Base-by-base conservation (phyloP, 2,797 vertebrate species). In the Artibeus jamaicensis region DNA sequence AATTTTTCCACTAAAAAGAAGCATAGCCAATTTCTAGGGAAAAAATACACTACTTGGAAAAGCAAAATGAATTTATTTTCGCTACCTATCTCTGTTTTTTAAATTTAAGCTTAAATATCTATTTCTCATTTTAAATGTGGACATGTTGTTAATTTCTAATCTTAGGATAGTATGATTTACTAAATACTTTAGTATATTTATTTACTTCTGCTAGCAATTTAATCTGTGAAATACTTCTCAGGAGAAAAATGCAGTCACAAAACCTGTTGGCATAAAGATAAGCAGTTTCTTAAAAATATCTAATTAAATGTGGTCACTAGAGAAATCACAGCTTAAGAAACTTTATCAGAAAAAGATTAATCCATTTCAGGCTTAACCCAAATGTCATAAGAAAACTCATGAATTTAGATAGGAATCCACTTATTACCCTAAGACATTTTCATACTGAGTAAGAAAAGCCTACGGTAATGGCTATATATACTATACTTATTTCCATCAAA, bases 381-480 rank as follows among this genome's bases (percentile, higher is more conserved):
- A 98, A 98, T 98, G 98, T 98, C 98, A 98, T 97, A 98, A 97
- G 98, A 98, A 97, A 98, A 98, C 98, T 98, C 98, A 99, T 98
- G 98, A 99, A 98, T 99, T 99, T 98, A 99, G 98, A 99, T 98
- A 98, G 98, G 97, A 98, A 98, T 98, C 98, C 98, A 98, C 98
- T 98, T 98, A 98, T 98, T 98, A 98, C 98, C 97, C 98, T 97
- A 98, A 98, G 98, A 98, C 97, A 98, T 98, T 98, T 98, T 98
- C 98, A 98, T 97, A 98, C 78, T 97, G 94, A 98, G 95, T 94
- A 97, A 97, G 97, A 98, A 97, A 92, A 98, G 96, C 73, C 96
- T 97, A 97, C 98, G 98, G 98, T 98, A 96, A 98, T 97, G 92
- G 83, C 96, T 98, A 97, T 98, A 98, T 98, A 16, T 39, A 78